Evolutionary conservation across 2,113 vertebrate species (phyloP), one percentile per base, ranked within the genome.

Genomic region (Microcebus lehilahytsara): DNA sequence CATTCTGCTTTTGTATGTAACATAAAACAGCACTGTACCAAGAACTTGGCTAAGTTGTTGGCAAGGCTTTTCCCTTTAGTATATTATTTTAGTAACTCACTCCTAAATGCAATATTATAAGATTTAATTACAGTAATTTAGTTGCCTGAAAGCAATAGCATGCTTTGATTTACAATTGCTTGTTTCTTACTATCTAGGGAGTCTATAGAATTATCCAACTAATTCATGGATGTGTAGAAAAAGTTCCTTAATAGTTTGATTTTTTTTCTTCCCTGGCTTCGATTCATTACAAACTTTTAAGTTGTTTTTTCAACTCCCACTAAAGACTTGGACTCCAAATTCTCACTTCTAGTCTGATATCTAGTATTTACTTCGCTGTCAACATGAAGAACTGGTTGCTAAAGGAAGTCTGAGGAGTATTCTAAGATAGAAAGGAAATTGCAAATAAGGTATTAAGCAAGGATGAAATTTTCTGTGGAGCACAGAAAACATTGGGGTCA

Each of bases 71-170:
- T 80, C 10, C 19, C 72, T 75, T 92, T 58, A 80, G 34, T n/a
- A 40, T 13, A 66, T 74, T 72, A 80, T 87, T 90, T 85, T 23
- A 80, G 9, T 87, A 92, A 88, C 6, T 97, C 58, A 80, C 27
- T 93, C 78, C 64, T 75, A 80, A 95, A n/a, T 46, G 92, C 20
- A 60, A 67, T 25, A 74, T 89, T 93, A 53, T 74, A 92, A 93
- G 77, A 60, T 8, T 40, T 74, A 80, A 71, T 62, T 80, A 83
- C 30, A 90, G 25, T 80, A 77, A 95, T 10, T 90, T 71, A 62
- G 37, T 75, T 94, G 32, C 91, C 89, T 87, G 53, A 93, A 87
- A 89, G 62, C 12, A 46, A 40, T 37, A 88, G 25, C 12, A 78
- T 67, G 49, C 46, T 58, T 89, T 89, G 40, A 87, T 71, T 97